Percentiles rank a stretch among this genome's conserved stretches.
These are phyloP conservation scores for Pecten maximus DNA, from an alignment of 2,888 invertebrate genomes.

Conservation along the genomic window DNA sequence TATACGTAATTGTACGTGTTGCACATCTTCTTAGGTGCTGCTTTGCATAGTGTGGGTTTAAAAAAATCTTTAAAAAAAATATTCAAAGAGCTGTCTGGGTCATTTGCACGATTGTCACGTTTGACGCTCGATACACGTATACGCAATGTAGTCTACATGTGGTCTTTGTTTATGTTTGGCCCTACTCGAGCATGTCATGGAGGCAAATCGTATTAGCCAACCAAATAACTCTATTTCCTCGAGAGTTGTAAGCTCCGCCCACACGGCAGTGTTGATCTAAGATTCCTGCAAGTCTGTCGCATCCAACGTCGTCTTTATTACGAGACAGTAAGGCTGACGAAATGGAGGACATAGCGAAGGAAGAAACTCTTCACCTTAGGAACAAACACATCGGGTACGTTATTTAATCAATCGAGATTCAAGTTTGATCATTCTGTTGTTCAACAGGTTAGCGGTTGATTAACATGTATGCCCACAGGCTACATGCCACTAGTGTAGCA, in stretches of 20 bases:
- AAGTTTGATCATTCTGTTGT: no score
- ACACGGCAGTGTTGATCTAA: not conserved
- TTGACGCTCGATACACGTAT: no score
- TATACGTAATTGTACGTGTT: no score
- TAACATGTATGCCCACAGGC: no score
- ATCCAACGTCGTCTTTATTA: not conserved
- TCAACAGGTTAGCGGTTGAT: no score
- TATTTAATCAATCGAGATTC: not conserved
- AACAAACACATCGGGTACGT: slow-evolving; percentile 67
- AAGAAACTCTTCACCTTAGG: slow-evolving; percentile 62
- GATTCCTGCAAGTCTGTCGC: slow-evolving; percentile 5
- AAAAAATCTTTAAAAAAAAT: no score
- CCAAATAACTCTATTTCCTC: not conserved
- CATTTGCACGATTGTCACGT: no score
- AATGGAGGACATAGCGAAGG: slow-evolving; percentile 65
- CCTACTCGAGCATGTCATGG: not conserved
- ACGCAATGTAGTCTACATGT: no score
- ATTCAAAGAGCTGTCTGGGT: no score
- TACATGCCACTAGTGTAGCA: no score
- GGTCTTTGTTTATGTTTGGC: not conserved
- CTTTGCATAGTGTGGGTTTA: no score
- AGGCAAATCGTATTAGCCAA: not conserved
- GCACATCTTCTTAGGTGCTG: no score
- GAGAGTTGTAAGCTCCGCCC: not conserved
- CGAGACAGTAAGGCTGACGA: not conserved